Percentiles rank a stretch among this genome's conserved stretches.
Evolutionary conservation across 1,140 invertebrate species (phyloP).

Genomic region (Drosophila albomicans): DNA sequence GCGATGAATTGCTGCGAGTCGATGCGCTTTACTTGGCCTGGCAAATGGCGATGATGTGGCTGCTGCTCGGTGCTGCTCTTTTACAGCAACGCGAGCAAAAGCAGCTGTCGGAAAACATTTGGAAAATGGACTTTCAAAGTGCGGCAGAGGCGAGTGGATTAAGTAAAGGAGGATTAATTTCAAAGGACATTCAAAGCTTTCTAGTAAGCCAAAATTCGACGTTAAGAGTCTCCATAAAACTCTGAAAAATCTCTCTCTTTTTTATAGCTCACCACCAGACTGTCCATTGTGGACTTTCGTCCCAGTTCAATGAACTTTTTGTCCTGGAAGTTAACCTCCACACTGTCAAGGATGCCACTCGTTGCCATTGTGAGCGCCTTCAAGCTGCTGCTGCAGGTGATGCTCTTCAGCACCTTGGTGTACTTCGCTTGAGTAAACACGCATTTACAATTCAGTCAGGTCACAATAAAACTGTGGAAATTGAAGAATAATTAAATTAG

Average conservation of each 20-base stretch:
- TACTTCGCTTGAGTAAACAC: conserved; percentile 13
- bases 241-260: too few relatives aligned
- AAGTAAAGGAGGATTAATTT: neutral
- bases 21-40: neutral
- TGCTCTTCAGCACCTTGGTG: conserved; percentile 13
- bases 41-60: conserved; percentile 35
- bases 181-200: conserved; percentile 17
- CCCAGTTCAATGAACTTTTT: conserved; percentile 1
- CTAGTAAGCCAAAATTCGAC: conserved; percentile 12
- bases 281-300: conserved; percentile 13
- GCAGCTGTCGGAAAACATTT: conserved; percentile 18
- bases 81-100: conserved; percentile 43
- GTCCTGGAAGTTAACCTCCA: conserved; percentile 3
- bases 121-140: conserved; percentile 16
- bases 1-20: neutral
- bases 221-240: neutral
- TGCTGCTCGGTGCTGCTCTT: conserved; percentile 42
- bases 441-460: conserved; percentile 35
- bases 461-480: conserved; percentile 62
- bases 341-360: neutral
- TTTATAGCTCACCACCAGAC: conserved; percentile 12
- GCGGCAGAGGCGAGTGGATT: neutral
- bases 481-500: conserved; percentile 80
- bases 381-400: conserved; percentile 35
- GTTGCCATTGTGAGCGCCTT: conserved; percentile 14